Conservation (phyloP, 2,888 invertebrate genomes). For the Stenurella melanura region DNA sequence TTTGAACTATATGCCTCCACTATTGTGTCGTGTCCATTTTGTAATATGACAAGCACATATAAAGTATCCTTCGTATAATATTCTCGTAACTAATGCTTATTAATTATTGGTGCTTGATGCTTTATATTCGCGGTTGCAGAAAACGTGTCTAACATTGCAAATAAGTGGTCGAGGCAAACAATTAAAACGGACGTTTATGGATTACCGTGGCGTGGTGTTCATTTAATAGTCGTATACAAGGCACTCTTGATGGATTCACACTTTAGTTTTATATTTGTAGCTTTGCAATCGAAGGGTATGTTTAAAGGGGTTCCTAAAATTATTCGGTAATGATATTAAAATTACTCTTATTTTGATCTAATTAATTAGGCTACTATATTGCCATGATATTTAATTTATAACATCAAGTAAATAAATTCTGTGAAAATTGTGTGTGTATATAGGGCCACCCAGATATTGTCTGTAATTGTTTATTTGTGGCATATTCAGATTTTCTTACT, state of each 20-base stretch:
- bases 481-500: no score
- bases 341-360: no score
- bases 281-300: no score
- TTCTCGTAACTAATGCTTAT: conserved; percentile 42
- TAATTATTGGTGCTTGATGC: conserved; percentile 44
- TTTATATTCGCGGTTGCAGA: conserved; percentile 35
- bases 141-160: conserved; percentile 38
- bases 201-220: conserved; percentile 22
- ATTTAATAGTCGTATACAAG: conserved; percentile 21
- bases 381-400: no score
- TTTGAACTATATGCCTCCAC: neutral
- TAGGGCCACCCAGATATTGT: no score
- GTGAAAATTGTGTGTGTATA: no score
- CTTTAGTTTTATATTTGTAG: neutral
- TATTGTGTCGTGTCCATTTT: conserved; percentile 5
- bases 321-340: no score
- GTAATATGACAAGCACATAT: conserved; percentile 32
- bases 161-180: conserved; percentile 26
- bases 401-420: no score
- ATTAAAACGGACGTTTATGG: conserved; percentile 36
- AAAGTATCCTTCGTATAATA: conserved; percentile 31
- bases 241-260: neutral
- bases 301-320: no score
- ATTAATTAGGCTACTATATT: no score
- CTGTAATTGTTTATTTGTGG: no score